Evolutionary conservation across 1,140 invertebrate genomes (phyloP), one percentile per base, ranked within the genome.

Genomic region (Plutomurus gul): DNA sequence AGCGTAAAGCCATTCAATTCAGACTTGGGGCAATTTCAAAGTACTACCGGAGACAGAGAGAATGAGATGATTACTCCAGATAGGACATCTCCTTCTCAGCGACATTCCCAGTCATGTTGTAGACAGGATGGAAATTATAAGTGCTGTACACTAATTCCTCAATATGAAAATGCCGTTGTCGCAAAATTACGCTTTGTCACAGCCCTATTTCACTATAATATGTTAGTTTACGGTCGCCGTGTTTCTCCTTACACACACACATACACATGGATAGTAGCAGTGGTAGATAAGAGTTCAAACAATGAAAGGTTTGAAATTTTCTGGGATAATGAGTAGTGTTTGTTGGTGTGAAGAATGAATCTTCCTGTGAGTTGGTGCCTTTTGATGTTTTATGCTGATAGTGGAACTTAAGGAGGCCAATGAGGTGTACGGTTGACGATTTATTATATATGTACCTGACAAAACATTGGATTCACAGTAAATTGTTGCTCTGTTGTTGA

Each of bases 251-350:
- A n/a, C n/a, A n/a, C n/a, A n/a, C n/a, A n/a, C n/a, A n/a, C n/a
- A n/a, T 18, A n/a, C 56, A 33, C 30, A 36, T 65, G 56, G 56
- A 65, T n/a, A n/a, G n/a, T n/a, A n/a, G n/a, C n/a, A n/a, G n/a
- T n/a, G n/a, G n/a, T n/a, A n/a, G n/a, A n/a, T 65, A 65, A 65
- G 56, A 65, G 36, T 65, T 65, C 56, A 30, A 65, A 65, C 56
- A 65, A 65, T 65, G 56, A 65, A 65, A 25, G 56, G 56, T 27
- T 30, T 65, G 36, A 65, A 65, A 65, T 36, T 27, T 56, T 56
- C 51, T 56, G 16, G 56, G 56, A 65, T 65, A 65, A 27, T 65
- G 56, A 65, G 56, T n/a, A 27, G 27, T 65, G 56, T 65, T 65
- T 65, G 56, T 65, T 65, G 56, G 27, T 33, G 56, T 27, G 56